Base-by-base conservation (phyloP, 2,888 invertebrate species). In the Athetis lepigone region DNA sequence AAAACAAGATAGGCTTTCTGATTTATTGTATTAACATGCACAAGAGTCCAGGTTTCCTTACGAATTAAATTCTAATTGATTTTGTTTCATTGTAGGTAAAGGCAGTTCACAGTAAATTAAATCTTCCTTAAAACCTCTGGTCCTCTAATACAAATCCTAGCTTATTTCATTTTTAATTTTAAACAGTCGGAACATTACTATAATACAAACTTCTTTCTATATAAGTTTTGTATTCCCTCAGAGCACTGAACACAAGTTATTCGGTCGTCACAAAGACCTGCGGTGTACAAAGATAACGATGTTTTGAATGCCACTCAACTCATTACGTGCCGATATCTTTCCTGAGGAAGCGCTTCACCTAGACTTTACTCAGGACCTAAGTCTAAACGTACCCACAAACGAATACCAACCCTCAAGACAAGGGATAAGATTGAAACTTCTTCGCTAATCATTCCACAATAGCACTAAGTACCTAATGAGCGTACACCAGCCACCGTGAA, bases 251-350 rank as follows among this genome's bases (percentile, higher is more conserved):
- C 64, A 72, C 62, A 67, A 59, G 70, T 74, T 76, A 74, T 80
- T 71, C 54, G 56, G 73, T 65, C 66, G 58, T 77, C 81, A 64
- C 82, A 80, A 82, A 83, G 78, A 89, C 84, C 85, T 85, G 85
- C 75, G 81, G 84, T 78, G 85, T 83, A 88, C 88, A 85, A 83
- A 89, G 90, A 92, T 92, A 93, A 93, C 88, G 90, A 92, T 86
- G 90, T 91, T 92, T 90, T 91, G 91, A 93, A 92, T 90, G 88
- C 89, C 90, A 90, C 92, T 92, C 92, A 89, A 90, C 92, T 92
- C 92, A 93, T 93, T 93, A 93, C 89, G 86, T 81, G 85, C 88
- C 91, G 90, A 90, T 92, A 92, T 91, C 92, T 91, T 91, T 90
- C 90, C 90, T 87, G 83, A 86, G 89, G 89, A 90, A 92, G 83